Evolutionary conservation across 2,888 invertebrate genomes (phyloP), one percentile per base, ranked within the genome.

Genomic region (Ormia ochracea): DNA sequence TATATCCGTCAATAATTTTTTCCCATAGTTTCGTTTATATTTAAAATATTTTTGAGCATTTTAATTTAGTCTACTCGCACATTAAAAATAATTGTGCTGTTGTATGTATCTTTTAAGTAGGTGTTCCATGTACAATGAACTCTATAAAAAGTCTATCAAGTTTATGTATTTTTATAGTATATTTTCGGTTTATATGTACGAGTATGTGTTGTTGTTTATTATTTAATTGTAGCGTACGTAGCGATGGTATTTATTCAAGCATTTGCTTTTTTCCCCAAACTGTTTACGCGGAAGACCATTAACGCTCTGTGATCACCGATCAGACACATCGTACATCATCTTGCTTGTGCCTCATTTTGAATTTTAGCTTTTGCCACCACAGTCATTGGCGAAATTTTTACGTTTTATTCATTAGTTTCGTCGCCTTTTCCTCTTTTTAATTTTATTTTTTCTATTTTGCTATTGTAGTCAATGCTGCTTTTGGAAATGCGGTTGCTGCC

Each of bases 261-360:
- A 56, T 59, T 54, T 65, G 36, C 52, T 58, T 45, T 23, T 74
- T 68, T 68, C 38, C 23, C 26, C 63, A 56, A 77, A 70, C 63
- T 70, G 70, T 70, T 77, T 74, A 74, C 61, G 68, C 78, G 78
- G 78, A 78, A 78, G 78, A 68, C 68, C 66, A 66, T 74, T 78
- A 68, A 73, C 59, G 73, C 73, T 73, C n/a, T 61, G 58, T 59
- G 59, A 66, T 66, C 58, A 66, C 65, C 23, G 56, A 54, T 52
- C 73, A 50, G 12, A 36, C 38, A 65, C 28, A 41, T 45, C 33
- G 14, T 21, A 68, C 14, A 33, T 63, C 36, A 36, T 4, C 38
- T 73, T 74, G 45, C 48, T 54, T 63, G 33, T 26, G 14, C 6
- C 61, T 33, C 19, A 54, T 54, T 75, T 75, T 61, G 41, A 59